Percentiles rank a stretch among this genome's conserved stretches.
phyloP scores from a whole-genome alignment of 2,797 vertebrate genomes.

The Trematomus bernacchii region DNA sequence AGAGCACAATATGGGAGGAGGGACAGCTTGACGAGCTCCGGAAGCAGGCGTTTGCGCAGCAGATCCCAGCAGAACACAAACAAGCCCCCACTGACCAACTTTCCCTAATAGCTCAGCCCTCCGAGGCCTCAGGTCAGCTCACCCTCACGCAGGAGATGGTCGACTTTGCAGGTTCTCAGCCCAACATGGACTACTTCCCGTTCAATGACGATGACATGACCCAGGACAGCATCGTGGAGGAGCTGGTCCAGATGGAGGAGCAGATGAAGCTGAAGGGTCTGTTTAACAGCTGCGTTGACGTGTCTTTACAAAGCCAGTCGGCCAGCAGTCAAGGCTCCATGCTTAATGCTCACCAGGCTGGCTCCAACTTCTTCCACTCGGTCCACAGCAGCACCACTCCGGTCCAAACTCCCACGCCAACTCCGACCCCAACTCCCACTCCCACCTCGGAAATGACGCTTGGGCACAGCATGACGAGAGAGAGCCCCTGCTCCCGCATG shows the following conservation, averaged over 20 bases:
- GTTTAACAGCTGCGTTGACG: constrained; percentile 90
- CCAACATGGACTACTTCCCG: constrained; percentile 95
- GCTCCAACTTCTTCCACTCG: constrained; percentile 92
- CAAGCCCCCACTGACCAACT: constrained; percentile 79
- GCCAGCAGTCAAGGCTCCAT: constrained; percentile 84
- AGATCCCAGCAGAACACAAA: constrained; percentile 85
- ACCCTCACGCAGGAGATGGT: constrained; percentile 93
- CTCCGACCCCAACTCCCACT: constrained; percentile 92
- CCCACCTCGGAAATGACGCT: constrained; percentile 96
- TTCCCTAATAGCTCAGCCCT: constrained; percentile 87
- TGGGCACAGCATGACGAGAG: constrained; percentile 90
- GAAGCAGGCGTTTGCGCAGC: constrained; percentile 83
- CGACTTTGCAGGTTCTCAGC: constrained; percentile 91
- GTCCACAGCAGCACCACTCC: constrained; percentile 95
- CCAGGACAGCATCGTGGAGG: constrained; percentile 99
- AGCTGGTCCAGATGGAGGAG: constrained; percentile 98
- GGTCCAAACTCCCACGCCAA: constrained; percentile 92
- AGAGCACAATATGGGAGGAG: constrained; percentile 93
- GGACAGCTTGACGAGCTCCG: constrained; percentile 89
- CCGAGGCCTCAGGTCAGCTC: constrained; percentile 89
- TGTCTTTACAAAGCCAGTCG: constrained; percentile 90
- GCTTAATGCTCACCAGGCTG: constrained; percentile 87
- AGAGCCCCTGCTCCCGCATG: constrained; percentile 96
- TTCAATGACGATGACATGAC: constrained; percentile 98
- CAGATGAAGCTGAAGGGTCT: constrained; percentile 96